Evolutionary conservation across 2,797 vertebrate genomes (phyloP).

Genomic region (Austrolebias charrua): DNA sequence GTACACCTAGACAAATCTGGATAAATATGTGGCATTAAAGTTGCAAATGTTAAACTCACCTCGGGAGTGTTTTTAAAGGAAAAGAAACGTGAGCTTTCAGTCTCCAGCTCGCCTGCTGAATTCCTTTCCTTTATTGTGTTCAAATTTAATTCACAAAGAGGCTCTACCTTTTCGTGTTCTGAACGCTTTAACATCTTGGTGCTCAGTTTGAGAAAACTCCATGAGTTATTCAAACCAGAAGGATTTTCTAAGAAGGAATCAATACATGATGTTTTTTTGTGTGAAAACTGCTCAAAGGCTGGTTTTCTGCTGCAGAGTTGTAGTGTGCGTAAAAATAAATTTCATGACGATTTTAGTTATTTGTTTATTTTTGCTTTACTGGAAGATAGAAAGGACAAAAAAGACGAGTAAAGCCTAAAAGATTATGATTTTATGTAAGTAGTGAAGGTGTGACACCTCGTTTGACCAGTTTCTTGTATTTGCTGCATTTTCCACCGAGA

Average conservation of each 20-base stretch:
- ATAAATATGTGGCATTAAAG: not conserved
- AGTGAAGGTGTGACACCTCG: conserved; percentile 24
- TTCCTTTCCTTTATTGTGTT: not conserved
- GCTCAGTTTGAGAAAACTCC: not conserved
- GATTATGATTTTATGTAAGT: conserved; percentile 11
- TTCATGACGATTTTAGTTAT: not conserved
- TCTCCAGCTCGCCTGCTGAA: not conserved
- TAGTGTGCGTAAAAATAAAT: conserved; percentile 6
- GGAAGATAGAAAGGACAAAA: not conserved
- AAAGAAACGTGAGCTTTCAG: not conserved
- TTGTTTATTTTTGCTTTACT: not conserved
- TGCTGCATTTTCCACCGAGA: conserved; percentile 10
- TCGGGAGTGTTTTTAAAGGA: not conserved
- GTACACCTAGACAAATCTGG: not conserved
- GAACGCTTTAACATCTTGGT: not conserved
- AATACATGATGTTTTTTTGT: conserved; percentile 16
- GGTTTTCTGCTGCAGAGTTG: conserved; percentile 4
- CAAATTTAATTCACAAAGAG: not conserved
- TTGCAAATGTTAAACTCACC: not conserved
- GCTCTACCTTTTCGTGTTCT: not conserved
- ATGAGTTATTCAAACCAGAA: not conserved
- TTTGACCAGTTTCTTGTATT: not conserved
- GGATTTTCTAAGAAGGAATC: conserved; percentile 19
- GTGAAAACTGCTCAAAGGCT: conserved; percentile 14
- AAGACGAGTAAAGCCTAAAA: conserved; percentile 18